Conservation (phyloP, 2,797 vertebrate genomes). For the Antrozous pallidus region DNA sequence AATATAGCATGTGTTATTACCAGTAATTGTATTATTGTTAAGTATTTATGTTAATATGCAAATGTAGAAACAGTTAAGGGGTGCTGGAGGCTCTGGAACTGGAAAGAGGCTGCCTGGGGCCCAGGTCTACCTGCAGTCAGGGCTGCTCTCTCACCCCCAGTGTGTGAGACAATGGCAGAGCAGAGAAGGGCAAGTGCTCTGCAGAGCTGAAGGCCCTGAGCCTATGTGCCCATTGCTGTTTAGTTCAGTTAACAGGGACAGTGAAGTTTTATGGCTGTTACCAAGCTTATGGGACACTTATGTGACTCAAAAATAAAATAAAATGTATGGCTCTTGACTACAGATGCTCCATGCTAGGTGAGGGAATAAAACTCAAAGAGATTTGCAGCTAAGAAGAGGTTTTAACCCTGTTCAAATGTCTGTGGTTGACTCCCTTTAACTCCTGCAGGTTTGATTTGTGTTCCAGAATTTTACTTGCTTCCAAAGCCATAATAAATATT, state of each 20-base stretch:
- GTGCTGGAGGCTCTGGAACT: neutral
- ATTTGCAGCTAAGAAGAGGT: neutral
- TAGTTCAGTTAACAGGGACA: no score
- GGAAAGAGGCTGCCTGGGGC: neutral
- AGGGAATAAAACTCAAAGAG: neutral
- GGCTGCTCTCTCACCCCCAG: fast-evolving
- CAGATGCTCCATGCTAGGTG: neutral
- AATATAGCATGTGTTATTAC: neutral
- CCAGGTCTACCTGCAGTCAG: neutral
- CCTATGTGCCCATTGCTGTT: fast-evolving
- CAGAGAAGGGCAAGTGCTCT: fast-evolving
- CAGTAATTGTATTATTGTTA: neutral
- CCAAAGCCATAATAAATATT: conserved; percentile 12
- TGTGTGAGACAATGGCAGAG: neutral
- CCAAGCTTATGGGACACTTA: neutral
- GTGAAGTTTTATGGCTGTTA: fast-evolving
- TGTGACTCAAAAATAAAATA: neutral
- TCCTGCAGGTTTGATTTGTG: neutral
- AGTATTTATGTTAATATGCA: neutral
- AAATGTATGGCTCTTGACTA: neutral
- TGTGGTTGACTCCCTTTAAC: neutral
- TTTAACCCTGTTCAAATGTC: neutral
- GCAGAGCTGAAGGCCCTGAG: neutral
- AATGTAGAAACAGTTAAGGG: neutral
- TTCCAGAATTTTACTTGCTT: neutral